phyloP scores from a whole-genome alignment of 35 echinoderm and acorn worm species.

The Eucidaris tribuloides region DNA sequence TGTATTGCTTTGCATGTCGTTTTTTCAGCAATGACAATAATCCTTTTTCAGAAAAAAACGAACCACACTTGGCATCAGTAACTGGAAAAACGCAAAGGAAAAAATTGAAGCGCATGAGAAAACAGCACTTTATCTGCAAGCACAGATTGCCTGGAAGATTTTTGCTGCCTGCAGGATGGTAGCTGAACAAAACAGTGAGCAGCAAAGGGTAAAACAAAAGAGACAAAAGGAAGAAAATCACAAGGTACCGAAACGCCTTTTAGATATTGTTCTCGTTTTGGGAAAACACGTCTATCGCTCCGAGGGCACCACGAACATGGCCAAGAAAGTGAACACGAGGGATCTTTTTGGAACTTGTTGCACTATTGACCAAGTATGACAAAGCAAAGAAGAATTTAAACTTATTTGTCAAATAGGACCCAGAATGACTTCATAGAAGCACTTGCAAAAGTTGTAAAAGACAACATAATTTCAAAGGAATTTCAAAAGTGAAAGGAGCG shows the following conservation, averaged over 20 bases:
- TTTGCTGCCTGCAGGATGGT: neutral
- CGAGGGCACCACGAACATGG: neutral
- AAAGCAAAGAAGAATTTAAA: neutral
- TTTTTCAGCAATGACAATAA: neutral
- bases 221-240: neutral
- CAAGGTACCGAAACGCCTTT: neutral
- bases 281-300: slow-evolving; percentile 11
- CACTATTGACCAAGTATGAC: slow-evolving; percentile 14
- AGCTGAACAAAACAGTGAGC: neutral
- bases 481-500: neutral
- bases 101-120: slow-evolving; percentile 7
- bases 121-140: neutral
- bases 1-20: slow-evolving; percentile 15
- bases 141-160: slow-evolving; percentile 9
- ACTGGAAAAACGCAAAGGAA: slow-evolving; percentile 15
- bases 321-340: neutral
- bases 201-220: neutral
- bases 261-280: slow-evolving; percentile 19
- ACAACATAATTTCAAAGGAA: neutral
- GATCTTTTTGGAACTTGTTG: slow-evolving; percentile 19
- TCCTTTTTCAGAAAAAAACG: neutral
- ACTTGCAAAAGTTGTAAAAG: neutral
- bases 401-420: neutral
- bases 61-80: neutral
- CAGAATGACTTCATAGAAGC: neutral